Evolutionary conservation across 30 jellyfish, hydroid and myxozoan species (phyloP), one percentile per base, ranked within the genome.

Genomic region (Catostylus mosaicus): DNA sequence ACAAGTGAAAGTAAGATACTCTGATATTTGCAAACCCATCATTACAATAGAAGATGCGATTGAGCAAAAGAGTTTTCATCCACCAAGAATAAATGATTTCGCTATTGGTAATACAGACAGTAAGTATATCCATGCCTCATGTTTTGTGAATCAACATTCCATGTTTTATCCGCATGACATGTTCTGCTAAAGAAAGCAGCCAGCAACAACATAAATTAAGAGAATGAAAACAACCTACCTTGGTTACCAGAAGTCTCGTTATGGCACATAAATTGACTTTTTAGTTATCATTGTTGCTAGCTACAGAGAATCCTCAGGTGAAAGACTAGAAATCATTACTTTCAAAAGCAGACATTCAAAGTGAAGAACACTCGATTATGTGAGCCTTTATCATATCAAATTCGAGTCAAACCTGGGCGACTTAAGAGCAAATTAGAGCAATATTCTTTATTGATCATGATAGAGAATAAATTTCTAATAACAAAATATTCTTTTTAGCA

Each of bases 41-140:
- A 34, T 63, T 14, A 38, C 73, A 59, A 20, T 83, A 11, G 86
- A 60, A 20, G 93, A 83, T 12, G 93, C 93, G 30, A 83, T 83
- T 45, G 75, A 51, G 48, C 60, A 51, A 32, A 31, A 83, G 54
- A 19, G 30, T 6, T 83, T 83, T 37, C 74, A 54, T 30, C 73
- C 87, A 8, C 50, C 45, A 11, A 61, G 74, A 30, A 3, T 30
- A 1, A 75, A 76, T 0, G 82, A 59, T 31, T 27, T 51, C 31
- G 38, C 38, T 2, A 45, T 83, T 71, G 93, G 93, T 16, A 70
- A 83, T 29, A 83, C 87, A 32, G 93, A 69, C 43, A 52, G 93
- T 83, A 29, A 69, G 78, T 12, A 20, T 22, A 3, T 24, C 32
- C n/a, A 36, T 1, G 47, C 7, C 23, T 10, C 10, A 30, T 26